Base-by-base conservation (phyloP, 2,797 vertebrate species). In the Poeciliopsis gracilis region DNA sequence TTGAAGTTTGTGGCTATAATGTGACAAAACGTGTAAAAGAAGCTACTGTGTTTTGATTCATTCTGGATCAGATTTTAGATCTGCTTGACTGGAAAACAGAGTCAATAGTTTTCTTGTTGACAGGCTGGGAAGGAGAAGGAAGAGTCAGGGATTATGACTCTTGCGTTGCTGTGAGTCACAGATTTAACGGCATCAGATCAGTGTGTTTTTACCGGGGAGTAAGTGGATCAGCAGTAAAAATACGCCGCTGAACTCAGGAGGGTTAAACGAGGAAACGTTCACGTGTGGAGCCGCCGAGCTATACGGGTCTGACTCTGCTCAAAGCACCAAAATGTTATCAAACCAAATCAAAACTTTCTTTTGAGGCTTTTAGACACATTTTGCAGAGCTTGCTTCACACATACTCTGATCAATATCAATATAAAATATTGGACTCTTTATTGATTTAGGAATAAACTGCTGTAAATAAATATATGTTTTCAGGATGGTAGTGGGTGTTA, bases 201-300 rank as follows among this genome's bases (percentile, higher is more conserved):
- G 59, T 47, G 25, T 81, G 80, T 71, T 74, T 88, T 88, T 77
- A 63, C 83, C 84, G 83, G 88, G 41, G 77, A 89, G 78, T 94
- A 94, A 94, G 79, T 89, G 93, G 94, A 94, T 95, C 90, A 94
- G 90, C 85, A 80, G 84, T 85, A 55, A 92, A 91, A 92, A 91
- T 91, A 84, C 90, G 74, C 72, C 49, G 82, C 86, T 86, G 82
- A 86, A 84, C 49, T n/a, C 53, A 73, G 66, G 57, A 49, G 18
- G 4, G 87, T 91, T 94, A 94, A 91, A 92, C 84, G 82, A 81
- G 86, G 91, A 91, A 83, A 82, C 84, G 72, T 90, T 88, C 81
- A 87, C 91, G 90, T 72, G 87, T 77, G 77, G 66, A 25, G 45
- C 5, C 38, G 41, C 15, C 72, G 51, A 76, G 46, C 77, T 76